These are phyloP conservation scores for Gulo gulo DNA, from an alignment of 2,113 vertebrate genomes.

Conservation along the genomic window DNA sequence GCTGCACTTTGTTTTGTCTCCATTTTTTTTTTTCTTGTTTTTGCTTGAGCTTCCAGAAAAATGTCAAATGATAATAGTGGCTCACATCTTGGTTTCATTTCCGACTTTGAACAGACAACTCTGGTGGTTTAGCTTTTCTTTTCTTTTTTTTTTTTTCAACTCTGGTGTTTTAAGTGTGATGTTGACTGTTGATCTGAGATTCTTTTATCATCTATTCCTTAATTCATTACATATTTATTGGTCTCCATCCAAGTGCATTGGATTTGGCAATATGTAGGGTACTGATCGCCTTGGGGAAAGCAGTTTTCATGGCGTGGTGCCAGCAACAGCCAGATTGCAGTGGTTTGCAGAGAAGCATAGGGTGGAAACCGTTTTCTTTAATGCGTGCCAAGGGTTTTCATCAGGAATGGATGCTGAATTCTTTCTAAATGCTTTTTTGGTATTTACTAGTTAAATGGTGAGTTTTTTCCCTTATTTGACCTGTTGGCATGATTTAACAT, in stretches of 20 bases:
- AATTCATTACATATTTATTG: constrained; percentile 31
- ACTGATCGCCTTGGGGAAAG: background rate
- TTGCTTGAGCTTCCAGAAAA: background rate
- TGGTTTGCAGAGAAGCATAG: background rate
- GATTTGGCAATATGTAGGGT: background rate
- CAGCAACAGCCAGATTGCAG: constrained; percentile 42
- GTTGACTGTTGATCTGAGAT: constrained; percentile 13
- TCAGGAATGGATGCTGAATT: background rate
- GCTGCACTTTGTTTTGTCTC: background rate
- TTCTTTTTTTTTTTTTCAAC: too few relatives aligned
- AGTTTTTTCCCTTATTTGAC: background rate
- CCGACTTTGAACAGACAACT: background rate
- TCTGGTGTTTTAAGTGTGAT: constrained; percentile 3
- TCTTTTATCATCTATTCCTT: constrained; percentile 12
- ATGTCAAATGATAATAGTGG: background rate
- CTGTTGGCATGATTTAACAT: background rate
- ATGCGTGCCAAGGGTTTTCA: background rate
- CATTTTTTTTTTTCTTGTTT: background rate
- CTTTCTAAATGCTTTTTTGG: background rate
- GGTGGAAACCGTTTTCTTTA: background rate
- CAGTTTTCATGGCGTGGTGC: background rate
- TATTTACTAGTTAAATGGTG: background rate
- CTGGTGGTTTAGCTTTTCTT: background rate
- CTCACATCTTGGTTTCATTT: constrained; percentile 18
- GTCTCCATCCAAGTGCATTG: constrained; percentile 11